These are phyloP conservation scores for Micromys minutus DNA, from an alignment of 2,113 vertebrate genomes.

Conservation along the genomic window DNA sequence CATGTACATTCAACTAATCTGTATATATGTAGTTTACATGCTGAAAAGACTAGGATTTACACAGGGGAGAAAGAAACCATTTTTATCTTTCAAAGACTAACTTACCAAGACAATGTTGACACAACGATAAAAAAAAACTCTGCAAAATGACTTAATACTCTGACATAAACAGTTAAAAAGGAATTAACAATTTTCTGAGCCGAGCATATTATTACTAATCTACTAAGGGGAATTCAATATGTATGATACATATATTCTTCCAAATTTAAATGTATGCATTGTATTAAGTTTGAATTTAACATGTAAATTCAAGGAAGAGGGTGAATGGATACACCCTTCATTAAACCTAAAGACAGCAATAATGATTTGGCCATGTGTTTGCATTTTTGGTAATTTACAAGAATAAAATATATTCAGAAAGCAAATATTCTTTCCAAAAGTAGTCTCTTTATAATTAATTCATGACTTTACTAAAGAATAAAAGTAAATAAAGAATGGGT, in stretches of 20 bases:
- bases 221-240: background rate
- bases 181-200: background rate
- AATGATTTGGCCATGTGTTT: constrained; percentile 18
- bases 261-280: constrained; percentile 32
- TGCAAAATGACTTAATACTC: background rate
- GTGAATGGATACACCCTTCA: background rate
- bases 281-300: constrained; percentile 26
- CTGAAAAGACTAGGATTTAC: background rate
- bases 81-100: background rate
- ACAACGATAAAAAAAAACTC: background rate
- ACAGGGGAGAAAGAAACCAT: background rate
- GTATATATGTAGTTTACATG: background rate
- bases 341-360: background rate
- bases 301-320: constrained; percentile 16
- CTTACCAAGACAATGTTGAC: background rate
- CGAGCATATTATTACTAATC: background rate
- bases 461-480: constrained; percentile 33
- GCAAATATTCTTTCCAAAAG: constrained; percentile 49
- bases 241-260: background rate
- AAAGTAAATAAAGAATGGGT: constrained; percentile 8
- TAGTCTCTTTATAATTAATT: constrained; percentile 50
- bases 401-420: constrained; percentile 51
- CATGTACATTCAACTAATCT: background rate
- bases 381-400: constrained; percentile 23
- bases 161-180: constrained; percentile 32